A percentile compares a stretch with the other conserved stretches of the same genome.
phyloP scores from a whole-genome alignment of 2,888 invertebrate species.

The Ptychoptera albimana region DNA sequence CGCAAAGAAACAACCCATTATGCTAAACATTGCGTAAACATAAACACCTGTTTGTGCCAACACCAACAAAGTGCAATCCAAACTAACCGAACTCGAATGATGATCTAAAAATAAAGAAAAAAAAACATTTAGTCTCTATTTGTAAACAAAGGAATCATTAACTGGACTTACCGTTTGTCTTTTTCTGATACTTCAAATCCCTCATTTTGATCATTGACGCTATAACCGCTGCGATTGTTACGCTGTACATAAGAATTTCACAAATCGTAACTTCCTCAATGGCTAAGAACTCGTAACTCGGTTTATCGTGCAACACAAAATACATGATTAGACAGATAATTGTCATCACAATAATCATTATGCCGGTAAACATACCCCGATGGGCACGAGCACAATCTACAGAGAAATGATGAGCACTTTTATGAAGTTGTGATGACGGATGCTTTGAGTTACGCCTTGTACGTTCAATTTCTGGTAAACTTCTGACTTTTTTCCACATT shows the following conservation, averaged over 20 bases:
- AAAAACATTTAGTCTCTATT: not conserved
- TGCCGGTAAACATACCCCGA: slow-evolving; percentile 57
- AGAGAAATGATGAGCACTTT: slow-evolving; percentile 47
- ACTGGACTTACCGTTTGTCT: slow-evolving; percentile 35
- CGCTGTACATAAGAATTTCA: slow-evolving; percentile 54
- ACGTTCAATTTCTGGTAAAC: slow-evolving; percentile 36
- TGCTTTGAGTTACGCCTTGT: slow-evolving; percentile 25
- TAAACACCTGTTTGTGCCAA: slow-evolving; percentile 81
- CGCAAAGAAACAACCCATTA: slow-evolving; percentile 42
- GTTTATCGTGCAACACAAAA: slow-evolving; percentile 60
- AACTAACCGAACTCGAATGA: slow-evolving; percentile 22
- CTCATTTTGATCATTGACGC: slow-evolving; percentile 51
- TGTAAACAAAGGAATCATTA: not conserved
- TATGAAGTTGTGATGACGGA: slow-evolving; percentile 8
- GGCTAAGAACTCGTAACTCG: slow-evolving; percentile 43
- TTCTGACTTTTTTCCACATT: slow-evolving; percentile 75
- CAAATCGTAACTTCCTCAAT: slow-evolving; percentile 61
- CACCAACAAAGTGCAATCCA: slow-evolving; percentile 69
- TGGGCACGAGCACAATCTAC: slow-evolving; percentile 77
- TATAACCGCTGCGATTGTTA: slow-evolving; percentile 45
- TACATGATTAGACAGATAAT: slow-evolving; percentile 81
- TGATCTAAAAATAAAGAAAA: slow-evolving; percentile 4
- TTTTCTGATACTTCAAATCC: slow-evolving; percentile 38
- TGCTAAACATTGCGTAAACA: slow-evolving; percentile 73
- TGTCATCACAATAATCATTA: slow-evolving; percentile 62